phyloP scores from a whole-genome alignment of 2,888 invertebrate species.

The Idaea straminata region DNA sequence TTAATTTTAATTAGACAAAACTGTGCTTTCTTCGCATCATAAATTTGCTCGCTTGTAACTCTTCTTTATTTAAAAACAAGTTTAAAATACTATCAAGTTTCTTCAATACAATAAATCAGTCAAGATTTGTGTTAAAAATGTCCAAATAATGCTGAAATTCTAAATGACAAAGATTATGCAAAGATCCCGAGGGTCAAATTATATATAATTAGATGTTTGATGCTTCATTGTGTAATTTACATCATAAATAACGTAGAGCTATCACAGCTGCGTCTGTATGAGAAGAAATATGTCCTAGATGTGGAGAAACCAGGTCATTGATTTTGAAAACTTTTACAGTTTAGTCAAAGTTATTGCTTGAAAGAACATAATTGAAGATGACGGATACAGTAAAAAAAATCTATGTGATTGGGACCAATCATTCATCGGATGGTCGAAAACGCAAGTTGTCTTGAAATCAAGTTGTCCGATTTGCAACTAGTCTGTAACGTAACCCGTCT shows the following conservation, averaged over 20 bases:
- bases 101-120: neutral
- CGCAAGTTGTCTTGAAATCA: too few species aligned
- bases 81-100: neutral
- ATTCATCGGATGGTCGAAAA: too few species aligned
- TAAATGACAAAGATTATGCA: neutral
- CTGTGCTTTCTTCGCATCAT: too few species aligned
- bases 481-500: too few species aligned
- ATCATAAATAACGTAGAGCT: neutral
- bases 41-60: neutral
- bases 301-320: constrained; percentile 2
- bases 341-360: too few species aligned
- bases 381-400: too few species aligned
- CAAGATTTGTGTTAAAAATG: neutral
- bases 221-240: neutral
- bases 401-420: too few species aligned
- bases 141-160: neutral
- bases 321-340: neutral
- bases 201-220: neutral
- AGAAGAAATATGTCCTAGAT: neutral
- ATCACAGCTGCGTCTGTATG: neutral
- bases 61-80: neutral
- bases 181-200: neutral
- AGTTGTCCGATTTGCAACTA: too few species aligned
- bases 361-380: too few species aligned
- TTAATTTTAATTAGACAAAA: too few species aligned